A percentile compares a stretch with the other conserved stretches of the same genome.
Conservation (phyloP, 2,888 invertebrate genomes). For the Melinaea marsaeus region DNA sequence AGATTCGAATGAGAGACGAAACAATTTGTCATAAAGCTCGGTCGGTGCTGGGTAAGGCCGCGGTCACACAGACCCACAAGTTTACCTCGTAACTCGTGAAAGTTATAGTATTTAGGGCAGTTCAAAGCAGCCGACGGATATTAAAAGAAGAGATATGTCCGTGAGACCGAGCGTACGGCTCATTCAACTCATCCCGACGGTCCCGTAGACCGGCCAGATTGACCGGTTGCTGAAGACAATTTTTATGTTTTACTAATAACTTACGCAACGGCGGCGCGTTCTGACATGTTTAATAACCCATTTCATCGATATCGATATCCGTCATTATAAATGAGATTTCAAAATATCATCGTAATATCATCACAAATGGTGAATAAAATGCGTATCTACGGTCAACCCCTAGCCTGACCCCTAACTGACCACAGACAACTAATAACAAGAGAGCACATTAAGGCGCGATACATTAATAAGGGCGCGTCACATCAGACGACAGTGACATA, state of each 20-base stretch:
- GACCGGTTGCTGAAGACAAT: slow-evolving; percentile 34
- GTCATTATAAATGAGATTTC: background rate
- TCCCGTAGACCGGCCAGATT: slow-evolving; percentile 35
- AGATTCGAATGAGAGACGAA: slow-evolving; percentile 24
- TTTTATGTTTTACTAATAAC: slow-evolving; percentile 26
- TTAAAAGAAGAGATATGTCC: slow-evolving; percentile 71
- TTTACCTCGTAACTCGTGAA: slow-evolving; percentile 66
- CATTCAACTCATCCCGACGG: slow-evolving; percentile 55
- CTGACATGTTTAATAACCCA: slow-evolving; percentile 11
- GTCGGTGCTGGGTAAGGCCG: slow-evolving; percentile 45
- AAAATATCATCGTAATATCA: background rate
- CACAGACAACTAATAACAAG: slow-evolving; percentile 54
- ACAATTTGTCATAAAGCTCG: slow-evolving; percentile 50
- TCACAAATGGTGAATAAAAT: background rate
- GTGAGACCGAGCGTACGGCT: slow-evolving; percentile 60
- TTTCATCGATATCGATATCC: slow-evolving; percentile 4
- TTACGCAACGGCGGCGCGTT: slow-evolving; percentile 11
- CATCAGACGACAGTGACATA: slow-evolving; percentile 54
- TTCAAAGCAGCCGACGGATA: slow-evolving; percentile 71
- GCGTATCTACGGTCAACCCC: background rate
- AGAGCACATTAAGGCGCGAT: slow-evolving; percentile 47
- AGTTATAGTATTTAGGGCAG: slow-evolving; percentile 73
- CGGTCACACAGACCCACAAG: slow-evolving; percentile 53
- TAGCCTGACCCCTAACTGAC: slow-evolving; percentile 32
- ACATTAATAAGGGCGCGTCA: slow-evolving; percentile 66